Conservation (phyloP, 2,113 vertebrate genomes). For the Xyrauchen texanus region DNA sequence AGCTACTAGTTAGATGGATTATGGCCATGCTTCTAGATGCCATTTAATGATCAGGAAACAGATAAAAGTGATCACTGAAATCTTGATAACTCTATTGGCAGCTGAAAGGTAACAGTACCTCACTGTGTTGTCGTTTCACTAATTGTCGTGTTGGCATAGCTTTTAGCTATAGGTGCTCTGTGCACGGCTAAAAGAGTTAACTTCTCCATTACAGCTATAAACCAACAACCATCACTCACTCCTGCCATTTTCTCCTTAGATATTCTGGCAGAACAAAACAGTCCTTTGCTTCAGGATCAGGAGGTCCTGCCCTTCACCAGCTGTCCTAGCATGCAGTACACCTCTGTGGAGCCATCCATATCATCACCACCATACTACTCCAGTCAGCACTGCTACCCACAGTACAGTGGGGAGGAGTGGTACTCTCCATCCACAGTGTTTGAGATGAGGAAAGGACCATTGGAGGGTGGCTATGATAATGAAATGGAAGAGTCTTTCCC, state of each 20-base stretch:
- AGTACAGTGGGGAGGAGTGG: conserved; percentile 89
- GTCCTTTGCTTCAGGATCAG: conserved; percentile 81
- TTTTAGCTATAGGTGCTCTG: conserved; percentile 4
- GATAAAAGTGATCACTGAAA: neutral
- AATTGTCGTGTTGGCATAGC: conserved; percentile 13
- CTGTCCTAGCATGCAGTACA: conserved; percentile 82
- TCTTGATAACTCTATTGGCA: neutral
- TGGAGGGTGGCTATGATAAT: conserved; percentile 79
- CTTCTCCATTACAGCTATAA: conserved; percentile 38
- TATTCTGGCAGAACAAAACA: conserved; percentile 85
- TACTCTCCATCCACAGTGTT: conserved; percentile 83
- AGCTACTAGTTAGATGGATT: conserved; percentile 2
- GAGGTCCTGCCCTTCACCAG: conserved; percentile 82
- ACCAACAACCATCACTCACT: conserved; percentile 42
- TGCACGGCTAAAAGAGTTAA: conserved; percentile 29
- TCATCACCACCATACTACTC: conserved; percentile 84
- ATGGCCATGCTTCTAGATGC: neutral
- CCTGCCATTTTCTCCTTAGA: conserved; percentile 69
- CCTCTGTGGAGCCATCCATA: conserved; percentile 82
- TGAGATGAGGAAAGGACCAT: conserved; percentile 84
- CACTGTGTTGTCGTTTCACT: neutral
- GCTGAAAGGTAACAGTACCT: conserved; percentile 32
- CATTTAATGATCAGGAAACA: neutral
- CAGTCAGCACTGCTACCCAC: conserved; percentile 85
- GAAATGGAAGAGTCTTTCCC: conserved; percentile 73